A percentile compares a stretch with the other conserved stretches of the same genome.
Evolutionary conservation across 2,113 vertebrate species (phyloP).

Genomic region (Actinemys pallida): DNA sequence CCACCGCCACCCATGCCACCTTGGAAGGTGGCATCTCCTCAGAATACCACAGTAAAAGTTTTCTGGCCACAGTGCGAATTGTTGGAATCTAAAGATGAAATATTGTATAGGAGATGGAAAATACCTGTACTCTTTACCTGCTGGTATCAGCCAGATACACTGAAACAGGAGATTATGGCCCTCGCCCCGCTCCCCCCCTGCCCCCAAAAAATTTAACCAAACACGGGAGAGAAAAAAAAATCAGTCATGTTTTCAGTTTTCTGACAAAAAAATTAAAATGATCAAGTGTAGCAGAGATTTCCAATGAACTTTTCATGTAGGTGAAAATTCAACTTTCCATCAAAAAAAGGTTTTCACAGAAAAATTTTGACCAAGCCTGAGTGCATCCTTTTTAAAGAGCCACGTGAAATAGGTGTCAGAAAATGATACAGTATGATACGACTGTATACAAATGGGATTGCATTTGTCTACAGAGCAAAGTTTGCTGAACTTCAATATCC

Average conservation of each 20-base stretch:
- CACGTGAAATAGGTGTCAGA: neutral
- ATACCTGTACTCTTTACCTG: too few relatives aligned
- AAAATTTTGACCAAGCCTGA: neutral
- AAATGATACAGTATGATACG: neutral
- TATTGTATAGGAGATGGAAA: too few relatives aligned
- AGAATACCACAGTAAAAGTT: too few relatives aligned
- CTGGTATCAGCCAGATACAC: too few relatives aligned
- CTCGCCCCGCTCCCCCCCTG: fast-evolving
- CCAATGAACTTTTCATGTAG: neutral
- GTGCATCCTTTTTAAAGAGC: neutral
- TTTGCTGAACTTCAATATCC: neutral
- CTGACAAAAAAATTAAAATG: fast-evolving
- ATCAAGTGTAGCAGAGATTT: neutral
- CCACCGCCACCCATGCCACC: too few relatives aligned
- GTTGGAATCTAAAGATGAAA: too few relatives aligned
- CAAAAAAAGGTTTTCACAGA: neutral
- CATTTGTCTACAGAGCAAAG: neutral
- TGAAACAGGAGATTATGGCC: too few relatives aligned
- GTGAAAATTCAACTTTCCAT: neutral
- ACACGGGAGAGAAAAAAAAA: neutral
- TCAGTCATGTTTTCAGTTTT: neutral
- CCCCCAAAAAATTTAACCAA: neutral
- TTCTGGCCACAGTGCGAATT: too few relatives aligned
- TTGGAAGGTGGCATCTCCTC: too few relatives aligned
- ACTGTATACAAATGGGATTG: neutral